Conservation (phyloP, 2,888 invertebrate genomes). For the Heliconius cydno region DNA sequence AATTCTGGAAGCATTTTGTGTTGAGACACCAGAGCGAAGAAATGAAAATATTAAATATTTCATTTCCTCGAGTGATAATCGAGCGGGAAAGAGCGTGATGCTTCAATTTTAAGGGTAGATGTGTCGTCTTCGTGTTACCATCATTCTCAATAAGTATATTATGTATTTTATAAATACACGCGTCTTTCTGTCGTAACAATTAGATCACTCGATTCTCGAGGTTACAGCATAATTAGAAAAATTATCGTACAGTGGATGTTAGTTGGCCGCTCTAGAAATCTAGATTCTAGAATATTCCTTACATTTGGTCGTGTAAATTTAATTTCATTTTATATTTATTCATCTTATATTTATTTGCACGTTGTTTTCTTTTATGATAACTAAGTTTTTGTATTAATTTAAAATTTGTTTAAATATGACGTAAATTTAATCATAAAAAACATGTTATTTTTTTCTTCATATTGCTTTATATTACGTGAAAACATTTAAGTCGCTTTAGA, state of each 20-base stretch:
- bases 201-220: conserved; percentile 1
- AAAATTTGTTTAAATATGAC: neutral
- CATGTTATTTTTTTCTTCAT: neutral
- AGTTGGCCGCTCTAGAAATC: no score
- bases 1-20: no score
- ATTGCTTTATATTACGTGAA: neutral
- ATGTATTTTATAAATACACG: neutral
- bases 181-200: neutral
- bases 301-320: neutral
- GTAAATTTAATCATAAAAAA: neutral
- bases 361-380: neutral
- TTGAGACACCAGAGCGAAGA: no score
- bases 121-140: no score
- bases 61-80: no score
- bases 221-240: neutral
- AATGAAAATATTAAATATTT: no score
- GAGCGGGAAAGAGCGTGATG: no score
- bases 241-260: neutral
- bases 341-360: neutral
- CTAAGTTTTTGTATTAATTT: neutral
- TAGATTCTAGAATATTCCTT: neutral
- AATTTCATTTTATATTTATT: neutral
- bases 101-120: no score
- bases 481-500: neutral
- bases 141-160: no score